Evolutionary conservation across 2,113 vertebrate genomes (phyloP), one percentile per base, ranked within the genome.

Genomic region (Myotis davidii): DNA sequence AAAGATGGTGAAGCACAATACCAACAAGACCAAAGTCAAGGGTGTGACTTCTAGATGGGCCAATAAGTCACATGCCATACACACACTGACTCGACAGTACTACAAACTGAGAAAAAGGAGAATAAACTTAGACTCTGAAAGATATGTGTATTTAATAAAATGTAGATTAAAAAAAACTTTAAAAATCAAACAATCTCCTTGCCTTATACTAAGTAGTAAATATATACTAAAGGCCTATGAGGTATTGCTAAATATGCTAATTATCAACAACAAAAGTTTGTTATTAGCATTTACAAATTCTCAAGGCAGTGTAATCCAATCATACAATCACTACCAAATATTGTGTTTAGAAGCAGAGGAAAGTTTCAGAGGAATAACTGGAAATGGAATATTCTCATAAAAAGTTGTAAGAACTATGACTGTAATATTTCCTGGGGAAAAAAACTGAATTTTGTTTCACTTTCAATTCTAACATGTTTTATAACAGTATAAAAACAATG

Each of bases 331-430:
- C 70, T 48, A 95, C 12, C 42, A 92, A 65, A 94, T 50, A 90
- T 9, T 97, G 18, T 78, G 20, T 74, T 90, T 74, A 94, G 81
- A 97, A 92, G 18, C 64, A 95, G 50, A 92, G 37, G 16, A 95
- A 96, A 85, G 85, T 95, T 87, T 91, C 78, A 94, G n/a, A 81
- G 59, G 90, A 96, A 91, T 74, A 88, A 81, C 52, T 81, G n/a
- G 10, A 91, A 85, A 92, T 39, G 29, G 8, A 76, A 84, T 74
- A 94, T 25, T 87, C 39, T 82, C 61, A 96, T 59, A 52, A 81
- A 90, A 96, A 94, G 64, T 84, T 90, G 2, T 74, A 92, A 86
- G 29, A 84, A 87, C 34, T 69, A 67, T 94, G 18, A 83, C 90
- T 69, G 61, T 72, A 97, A 29, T 5, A 93, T 79, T 87, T 93